Percentiles rank a stretch among this genome's conserved stretches.
Evolutionary conservation across 2,797 vertebrate species (phyloP).

Genomic region (Chlorospingus semifuscus): DNA sequence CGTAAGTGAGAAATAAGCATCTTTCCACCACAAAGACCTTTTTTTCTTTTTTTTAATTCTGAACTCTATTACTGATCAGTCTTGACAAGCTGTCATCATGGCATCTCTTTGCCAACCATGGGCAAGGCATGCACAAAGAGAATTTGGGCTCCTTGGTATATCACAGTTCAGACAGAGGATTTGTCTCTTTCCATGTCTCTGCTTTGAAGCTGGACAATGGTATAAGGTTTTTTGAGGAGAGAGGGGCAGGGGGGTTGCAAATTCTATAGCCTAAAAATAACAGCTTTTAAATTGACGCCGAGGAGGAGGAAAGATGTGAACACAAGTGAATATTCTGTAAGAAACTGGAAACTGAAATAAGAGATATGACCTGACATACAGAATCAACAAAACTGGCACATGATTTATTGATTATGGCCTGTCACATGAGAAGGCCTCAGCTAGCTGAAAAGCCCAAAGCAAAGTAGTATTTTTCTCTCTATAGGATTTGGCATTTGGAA

Average conservation of each 20-base stretch:
- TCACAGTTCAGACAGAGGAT: not conserved
- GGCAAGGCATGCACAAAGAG: not conserved
- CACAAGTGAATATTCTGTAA: slow-evolving; percentile 6
- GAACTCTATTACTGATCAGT: not conserved
- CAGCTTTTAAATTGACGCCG: not conserved
- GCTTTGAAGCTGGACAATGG: not conserved
- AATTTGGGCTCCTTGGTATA: not conserved
- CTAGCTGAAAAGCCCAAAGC: slow-evolving; percentile 12
- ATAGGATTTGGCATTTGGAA: slow-evolving; percentile 47
- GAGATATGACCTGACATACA: slow-evolving; percentile 14
- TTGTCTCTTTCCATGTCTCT: not conserved
- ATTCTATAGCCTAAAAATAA: slow-evolving; percentile 47
- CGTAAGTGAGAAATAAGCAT: not conserved
- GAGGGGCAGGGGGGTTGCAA: not conserved
- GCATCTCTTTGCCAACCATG: not conserved
- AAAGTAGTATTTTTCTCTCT: slow-evolving; percentile 48
- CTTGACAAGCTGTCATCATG: not conserved
- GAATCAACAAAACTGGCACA: slow-evolving; percentile 43
- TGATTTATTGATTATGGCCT: slow-evolving; percentile 64
- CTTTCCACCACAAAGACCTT: not conserved
- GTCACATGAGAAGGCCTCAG: slow-evolving; percentile 32
- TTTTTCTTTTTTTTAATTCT: not conserved
- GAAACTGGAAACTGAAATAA: slow-evolving; percentile 27
- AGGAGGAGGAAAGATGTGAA: slow-evolving; percentile 18
- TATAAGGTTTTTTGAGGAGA: not conserved